Percentiles rank a stretch among this genome's conserved stretches.
phyloP scores from a whole-genome alignment of 2,797 vertebrate species.

The Gambelia wislizenii region DNA sequence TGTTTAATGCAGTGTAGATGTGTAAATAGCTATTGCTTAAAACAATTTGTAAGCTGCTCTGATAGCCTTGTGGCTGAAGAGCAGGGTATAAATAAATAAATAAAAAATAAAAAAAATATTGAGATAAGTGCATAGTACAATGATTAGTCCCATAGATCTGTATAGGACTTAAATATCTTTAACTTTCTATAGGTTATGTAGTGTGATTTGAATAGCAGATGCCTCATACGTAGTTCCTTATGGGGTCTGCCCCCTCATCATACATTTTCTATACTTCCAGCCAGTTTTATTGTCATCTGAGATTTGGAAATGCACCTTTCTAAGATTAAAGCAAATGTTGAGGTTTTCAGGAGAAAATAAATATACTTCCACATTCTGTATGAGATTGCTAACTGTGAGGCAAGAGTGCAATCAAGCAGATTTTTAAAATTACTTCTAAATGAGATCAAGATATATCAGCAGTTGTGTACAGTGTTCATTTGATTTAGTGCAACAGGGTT shows the following conservation, averaged over 20 bases:
- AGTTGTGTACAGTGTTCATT: not conserved
- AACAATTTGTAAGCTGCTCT: too few relatives aligned
- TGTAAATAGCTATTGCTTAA: too few relatives aligned
- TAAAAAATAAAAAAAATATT: too few relatives aligned
- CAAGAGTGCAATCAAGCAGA: not conserved
- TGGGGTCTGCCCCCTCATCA: not conserved
- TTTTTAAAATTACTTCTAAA: not conserved
- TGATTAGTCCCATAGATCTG: not conserved
- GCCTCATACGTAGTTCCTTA: not conserved
- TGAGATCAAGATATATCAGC: not conserved
- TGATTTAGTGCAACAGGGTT: not conserved
- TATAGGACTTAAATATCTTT: not conserved
- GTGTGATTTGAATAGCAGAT: not conserved
- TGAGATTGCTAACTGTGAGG: not conserved
- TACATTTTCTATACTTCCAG: not conserved
- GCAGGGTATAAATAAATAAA: too few relatives aligned
- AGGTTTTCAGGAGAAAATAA: not conserved
- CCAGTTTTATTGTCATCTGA: not conserved
- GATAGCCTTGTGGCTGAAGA: too few relatives aligned
- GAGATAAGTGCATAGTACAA: not conserved
- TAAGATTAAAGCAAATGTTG: not conserved
- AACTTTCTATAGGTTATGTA: conserved; percentile 2
- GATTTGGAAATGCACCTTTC: not conserved
- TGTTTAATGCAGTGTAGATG: too few relatives aligned
- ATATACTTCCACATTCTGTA: not conserved